Conservation (phyloP, 2,888 invertebrate species). For the Megamerina dolium region DNA sequence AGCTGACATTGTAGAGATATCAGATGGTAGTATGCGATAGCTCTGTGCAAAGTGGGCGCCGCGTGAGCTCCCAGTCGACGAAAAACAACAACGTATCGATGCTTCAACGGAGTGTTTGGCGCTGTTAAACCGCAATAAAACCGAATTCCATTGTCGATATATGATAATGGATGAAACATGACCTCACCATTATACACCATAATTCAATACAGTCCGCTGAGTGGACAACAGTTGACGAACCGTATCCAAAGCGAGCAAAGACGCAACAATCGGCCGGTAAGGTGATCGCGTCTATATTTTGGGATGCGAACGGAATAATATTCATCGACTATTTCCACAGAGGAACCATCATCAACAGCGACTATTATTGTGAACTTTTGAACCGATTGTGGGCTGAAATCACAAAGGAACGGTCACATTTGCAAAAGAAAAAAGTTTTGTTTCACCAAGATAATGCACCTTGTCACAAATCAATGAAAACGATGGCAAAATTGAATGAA, state of each 20-base stretch:
- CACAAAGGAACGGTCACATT: no score
- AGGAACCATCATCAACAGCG: no score
- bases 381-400: no score
- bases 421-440: no score
- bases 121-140: not conserved
- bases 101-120: not conserved
- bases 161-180: not conserved
- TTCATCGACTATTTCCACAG: not conserved
- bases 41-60: not conserved
- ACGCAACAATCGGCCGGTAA: constrained; percentile 1
- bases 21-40: not conserved
- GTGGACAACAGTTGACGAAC: not conserved
- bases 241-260: not conserved
- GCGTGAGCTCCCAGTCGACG: not conserved
- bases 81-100: constrained; percentile 2
- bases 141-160: not conserved
- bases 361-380: no score
- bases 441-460: no score
- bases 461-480: no score
- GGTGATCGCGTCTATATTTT: not conserved
- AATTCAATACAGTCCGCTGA: not conserved
- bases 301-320: not conserved
- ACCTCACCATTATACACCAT: no score
- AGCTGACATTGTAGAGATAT: not conserved
- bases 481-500: no score